Conservation (phyloP, 2,113 vertebrate species). For the Xerus inauris region DNA sequence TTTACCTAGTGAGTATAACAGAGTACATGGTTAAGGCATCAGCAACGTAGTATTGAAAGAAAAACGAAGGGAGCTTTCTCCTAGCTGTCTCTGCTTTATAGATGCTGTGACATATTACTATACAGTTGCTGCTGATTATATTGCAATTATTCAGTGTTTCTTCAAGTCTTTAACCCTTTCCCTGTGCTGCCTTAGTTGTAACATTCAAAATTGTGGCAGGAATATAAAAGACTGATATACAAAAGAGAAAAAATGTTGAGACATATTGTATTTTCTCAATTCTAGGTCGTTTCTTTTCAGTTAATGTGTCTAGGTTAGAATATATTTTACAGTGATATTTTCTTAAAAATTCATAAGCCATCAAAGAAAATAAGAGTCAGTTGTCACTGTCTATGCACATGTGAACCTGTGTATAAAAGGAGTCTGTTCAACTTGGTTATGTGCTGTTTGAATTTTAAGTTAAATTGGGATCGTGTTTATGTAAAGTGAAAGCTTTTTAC, state of each 20-base stretch:
- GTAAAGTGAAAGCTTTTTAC: slow-evolving; percentile 58
- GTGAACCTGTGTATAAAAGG: slow-evolving; percentile 31
- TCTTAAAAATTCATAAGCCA: neutral
- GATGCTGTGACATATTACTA: neutral
- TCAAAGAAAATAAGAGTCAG: neutral
- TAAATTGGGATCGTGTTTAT: slow-evolving; percentile 48
- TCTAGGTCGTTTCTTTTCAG: neutral
- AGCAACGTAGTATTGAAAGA: neutral
- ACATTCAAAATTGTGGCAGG: neutral
- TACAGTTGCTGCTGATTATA: neutral
- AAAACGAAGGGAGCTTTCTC: neutral
- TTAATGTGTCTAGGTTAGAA: neutral
- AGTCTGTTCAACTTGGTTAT: slow-evolving; percentile 1
- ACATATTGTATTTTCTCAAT: slow-evolving; percentile 1
- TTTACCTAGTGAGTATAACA: neutral
- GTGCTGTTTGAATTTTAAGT: slow-evolving; percentile 49
- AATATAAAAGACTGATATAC: neutral
- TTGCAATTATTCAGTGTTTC: neutral
- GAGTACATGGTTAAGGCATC: neutral
- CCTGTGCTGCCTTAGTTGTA: neutral
- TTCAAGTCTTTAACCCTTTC: neutral
- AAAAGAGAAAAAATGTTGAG: slow-evolving; percentile 20
- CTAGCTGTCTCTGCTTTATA: neutral
- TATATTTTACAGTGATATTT: slow-evolving; percentile 16
- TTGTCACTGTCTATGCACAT: neutral